A percentile compares a stretch with the other conserved stretches of the same genome.
Conservation (phyloP, 2,797 vertebrate species). For the Myioborus melanocephalus region DNA sequence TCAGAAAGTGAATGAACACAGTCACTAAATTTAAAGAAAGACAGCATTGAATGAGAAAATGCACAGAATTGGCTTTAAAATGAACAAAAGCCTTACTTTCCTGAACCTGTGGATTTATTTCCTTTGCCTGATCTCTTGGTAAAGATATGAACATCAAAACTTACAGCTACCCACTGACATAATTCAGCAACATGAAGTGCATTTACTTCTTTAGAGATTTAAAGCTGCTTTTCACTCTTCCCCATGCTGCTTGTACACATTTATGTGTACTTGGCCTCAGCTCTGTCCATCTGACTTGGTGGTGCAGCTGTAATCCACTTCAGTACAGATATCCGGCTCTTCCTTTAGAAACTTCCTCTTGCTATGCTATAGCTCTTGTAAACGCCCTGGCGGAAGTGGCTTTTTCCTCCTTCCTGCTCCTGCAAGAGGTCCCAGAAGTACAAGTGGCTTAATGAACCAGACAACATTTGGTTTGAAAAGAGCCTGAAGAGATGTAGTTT, state of each 20-base stretch:
- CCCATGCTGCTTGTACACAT: background rate
- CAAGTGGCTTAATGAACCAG: background rate
- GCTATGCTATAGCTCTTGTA: slow-evolving; percentile 36
- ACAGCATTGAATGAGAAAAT: background rate
- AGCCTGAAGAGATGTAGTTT: background rate
- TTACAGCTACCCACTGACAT: background rate
- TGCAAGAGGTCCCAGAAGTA: slow-evolving; percentile 20
- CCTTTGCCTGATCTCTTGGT: background rate
- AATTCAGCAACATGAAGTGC: background rate
- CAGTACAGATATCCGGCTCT: slow-evolving; percentile 53
- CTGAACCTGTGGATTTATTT: background rate
- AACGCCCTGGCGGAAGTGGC: slow-evolving; percentile 21
- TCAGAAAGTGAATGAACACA: background rate
- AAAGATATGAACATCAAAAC: background rate
- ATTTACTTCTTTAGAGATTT: background rate
- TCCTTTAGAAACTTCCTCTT: slow-evolving; percentile 63
- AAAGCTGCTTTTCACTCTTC: background rate
- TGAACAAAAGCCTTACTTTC: background rate
- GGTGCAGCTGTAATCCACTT: slow-evolving; percentile 43
- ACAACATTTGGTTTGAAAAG: background rate
- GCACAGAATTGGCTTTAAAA: background rate
- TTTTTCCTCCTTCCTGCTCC: slow-evolving; percentile 33
- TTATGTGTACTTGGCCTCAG: background rate
- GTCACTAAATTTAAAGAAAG: background rate
- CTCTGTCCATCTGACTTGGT: background rate